Conservation (phyloP, 2,797 vertebrate genomes). For the Channa striata region DNA sequence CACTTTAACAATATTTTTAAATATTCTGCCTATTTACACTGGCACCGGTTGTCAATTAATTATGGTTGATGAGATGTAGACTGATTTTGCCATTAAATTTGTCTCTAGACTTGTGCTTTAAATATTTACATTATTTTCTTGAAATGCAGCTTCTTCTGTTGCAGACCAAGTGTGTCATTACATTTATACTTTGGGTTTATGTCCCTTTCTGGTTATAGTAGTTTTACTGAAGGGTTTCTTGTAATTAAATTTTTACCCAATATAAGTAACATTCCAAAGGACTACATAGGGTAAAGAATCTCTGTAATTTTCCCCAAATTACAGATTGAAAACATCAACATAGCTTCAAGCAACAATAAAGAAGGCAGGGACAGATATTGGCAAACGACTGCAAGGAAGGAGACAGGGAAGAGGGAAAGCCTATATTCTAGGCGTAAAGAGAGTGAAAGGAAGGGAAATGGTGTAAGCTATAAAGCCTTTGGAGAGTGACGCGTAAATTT, state of each 20-base stretch:
- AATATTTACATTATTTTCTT: background rate
- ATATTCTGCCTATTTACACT: background rate
- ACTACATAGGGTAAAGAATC: background rate
- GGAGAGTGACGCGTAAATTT: no score
- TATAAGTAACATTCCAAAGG: background rate
- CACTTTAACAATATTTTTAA: no score
- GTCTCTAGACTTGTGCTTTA: background rate
- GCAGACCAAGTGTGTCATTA: background rate
- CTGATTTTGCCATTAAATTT: background rate
- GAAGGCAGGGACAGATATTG: slow-evolving; percentile 5
- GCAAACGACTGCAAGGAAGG: slow-evolving; percentile 25
- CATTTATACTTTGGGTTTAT: slow-evolving; percentile 8
- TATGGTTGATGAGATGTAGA: background rate
- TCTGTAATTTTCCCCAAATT: slow-evolving; percentile 28
- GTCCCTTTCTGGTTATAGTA: background rate
- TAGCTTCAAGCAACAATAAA: slow-evolving; percentile 21
- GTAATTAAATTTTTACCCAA: slow-evolving; percentile 6
- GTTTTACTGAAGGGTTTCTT: background rate
- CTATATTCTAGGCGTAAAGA: slow-evolving; percentile 15
- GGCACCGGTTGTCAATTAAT: slow-evolving; percentile 1
- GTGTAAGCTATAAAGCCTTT: no score
- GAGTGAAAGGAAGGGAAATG: background rate
- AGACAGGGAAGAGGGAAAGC: slow-evolving; percentile 21
- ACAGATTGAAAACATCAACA: slow-evolving; percentile 17
- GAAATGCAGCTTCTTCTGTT: background rate